These are phyloP conservation scores for Talpa occidentalis DNA, from an alignment of 2,113 vertebrate genomes.

Conservation along the genomic window DNA sequence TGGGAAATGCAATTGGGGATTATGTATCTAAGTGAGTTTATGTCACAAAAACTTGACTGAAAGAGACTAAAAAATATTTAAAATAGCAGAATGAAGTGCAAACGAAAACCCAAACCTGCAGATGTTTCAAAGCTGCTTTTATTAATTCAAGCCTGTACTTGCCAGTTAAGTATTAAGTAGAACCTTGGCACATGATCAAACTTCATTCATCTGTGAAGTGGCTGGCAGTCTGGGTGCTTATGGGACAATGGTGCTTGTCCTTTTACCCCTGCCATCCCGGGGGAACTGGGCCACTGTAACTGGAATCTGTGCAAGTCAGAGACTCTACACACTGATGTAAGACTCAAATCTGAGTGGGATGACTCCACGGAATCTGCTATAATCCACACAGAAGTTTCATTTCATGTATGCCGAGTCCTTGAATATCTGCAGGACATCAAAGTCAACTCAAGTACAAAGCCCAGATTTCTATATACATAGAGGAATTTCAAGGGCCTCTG, in stretches of 20 bases:
- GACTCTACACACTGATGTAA: neutral
- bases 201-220: neutral
- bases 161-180: neutral
- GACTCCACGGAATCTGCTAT: neutral
- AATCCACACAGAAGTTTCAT: neutral
- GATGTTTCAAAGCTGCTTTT: neutral
- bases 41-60: neutral
- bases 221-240: neutral
- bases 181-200: neutral
- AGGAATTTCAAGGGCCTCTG: neutral
- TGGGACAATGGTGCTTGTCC: neutral
- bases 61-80: neutral
- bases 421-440: neutral
- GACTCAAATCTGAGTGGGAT: neutral
- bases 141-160: slow-evolving; percentile 2
- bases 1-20: neutral
- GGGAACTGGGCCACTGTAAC: neutral
- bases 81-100: neutral
- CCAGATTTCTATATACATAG: neutral
- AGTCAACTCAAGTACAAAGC: neutral
- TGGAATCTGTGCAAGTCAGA: neutral
- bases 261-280: neutral
- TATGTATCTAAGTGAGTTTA: neutral
- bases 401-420: neutral
- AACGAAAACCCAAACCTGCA: neutral